A percentile compares a stretch with the other conserved stretches of the same genome.
phyloP scores from a whole-genome alignment of 2,113 vertebrate species.

The Orientallactaga bullata region DNA sequence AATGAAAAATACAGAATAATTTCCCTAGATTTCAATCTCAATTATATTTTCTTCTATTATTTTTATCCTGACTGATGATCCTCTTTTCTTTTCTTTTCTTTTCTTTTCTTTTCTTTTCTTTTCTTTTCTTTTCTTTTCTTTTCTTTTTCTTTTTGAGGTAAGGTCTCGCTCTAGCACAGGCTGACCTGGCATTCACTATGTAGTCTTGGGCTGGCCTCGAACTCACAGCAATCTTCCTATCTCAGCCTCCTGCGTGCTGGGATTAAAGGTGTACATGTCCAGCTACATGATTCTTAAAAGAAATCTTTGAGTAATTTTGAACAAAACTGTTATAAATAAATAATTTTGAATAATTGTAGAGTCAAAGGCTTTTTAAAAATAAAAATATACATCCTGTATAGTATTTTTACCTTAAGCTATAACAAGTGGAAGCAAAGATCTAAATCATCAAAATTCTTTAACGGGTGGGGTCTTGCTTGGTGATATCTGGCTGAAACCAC shows the following conservation, averaged over 20 bases:
- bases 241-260: too few relatives aligned
- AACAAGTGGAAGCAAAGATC: constrained; percentile 14
- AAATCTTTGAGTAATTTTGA: neutral
- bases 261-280: too few relatives aligned
- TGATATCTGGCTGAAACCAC: neutral
- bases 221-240: neutral
- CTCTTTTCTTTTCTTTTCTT: too few relatives aligned
- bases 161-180: too few relatives aligned
- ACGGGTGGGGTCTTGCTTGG: neutral
- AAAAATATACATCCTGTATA: neutral
- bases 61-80: neutral
- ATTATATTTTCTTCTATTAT: constrained; percentile 43
- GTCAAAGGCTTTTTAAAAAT: constrained; percentile 19
- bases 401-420: constrained; percentile 35
- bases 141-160: neutral
- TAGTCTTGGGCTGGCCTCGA: neutral
- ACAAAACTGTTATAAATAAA: constrained; percentile 61
- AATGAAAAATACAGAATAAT: constrained; percentile 30
- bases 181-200: too few relatives aligned
- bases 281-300: neutral
- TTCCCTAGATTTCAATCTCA: constrained; percentile 50
- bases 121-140: too few relatives aligned
- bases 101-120: too few relatives aligned
- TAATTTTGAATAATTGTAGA: neutral
- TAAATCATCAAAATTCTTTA: constrained; percentile 14